Percentiles rank a stretch among this genome's conserved stretches.
phyloP scores from a whole-genome alignment of 1,140 invertebrate genomes.

The Heliconius hewitsoni region DNA sequence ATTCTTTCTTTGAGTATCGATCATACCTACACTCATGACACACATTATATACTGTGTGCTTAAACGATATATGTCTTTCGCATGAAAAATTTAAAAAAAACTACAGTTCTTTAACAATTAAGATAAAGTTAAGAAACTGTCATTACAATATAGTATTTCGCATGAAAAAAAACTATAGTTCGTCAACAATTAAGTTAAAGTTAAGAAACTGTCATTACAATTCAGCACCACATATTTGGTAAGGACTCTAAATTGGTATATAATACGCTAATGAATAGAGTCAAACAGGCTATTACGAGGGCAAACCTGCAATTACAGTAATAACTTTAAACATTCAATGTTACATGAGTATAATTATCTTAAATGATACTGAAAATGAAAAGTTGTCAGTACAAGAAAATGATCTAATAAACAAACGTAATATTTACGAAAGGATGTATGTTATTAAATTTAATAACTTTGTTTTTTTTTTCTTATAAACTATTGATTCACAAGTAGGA shows the following conservation, averaged over 20 bases:
- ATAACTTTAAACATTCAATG: conserved; percentile 13
- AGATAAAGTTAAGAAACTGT: conserved; percentile 1
- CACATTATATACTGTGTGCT: no score
- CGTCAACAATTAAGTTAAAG: not conserved
- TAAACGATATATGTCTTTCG: no score
- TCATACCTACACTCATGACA: no score
- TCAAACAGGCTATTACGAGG: not conserved
- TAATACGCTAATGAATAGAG: conserved; percentile 4
- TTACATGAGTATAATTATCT: not conserved
- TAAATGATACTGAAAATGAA: not conserved
- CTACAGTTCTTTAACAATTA: no score
- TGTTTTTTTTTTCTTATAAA: no score
- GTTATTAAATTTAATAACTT: not conserved
- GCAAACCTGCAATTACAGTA: not conserved
- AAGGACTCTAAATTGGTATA: not conserved
- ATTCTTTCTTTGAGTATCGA: no score
- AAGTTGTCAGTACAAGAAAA: not conserved
- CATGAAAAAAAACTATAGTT: no score
- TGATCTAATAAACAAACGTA: not conserved
- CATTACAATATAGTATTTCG: not conserved
- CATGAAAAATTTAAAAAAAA: no score
- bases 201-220: conserved; percentile 8
- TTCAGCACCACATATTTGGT: conserved; percentile 5
- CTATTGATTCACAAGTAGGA: no score
- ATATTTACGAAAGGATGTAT: not conserved